phyloP scores from a whole-genome alignment of 2,888 invertebrate species.

The Tetropium fuscum region DNA sequence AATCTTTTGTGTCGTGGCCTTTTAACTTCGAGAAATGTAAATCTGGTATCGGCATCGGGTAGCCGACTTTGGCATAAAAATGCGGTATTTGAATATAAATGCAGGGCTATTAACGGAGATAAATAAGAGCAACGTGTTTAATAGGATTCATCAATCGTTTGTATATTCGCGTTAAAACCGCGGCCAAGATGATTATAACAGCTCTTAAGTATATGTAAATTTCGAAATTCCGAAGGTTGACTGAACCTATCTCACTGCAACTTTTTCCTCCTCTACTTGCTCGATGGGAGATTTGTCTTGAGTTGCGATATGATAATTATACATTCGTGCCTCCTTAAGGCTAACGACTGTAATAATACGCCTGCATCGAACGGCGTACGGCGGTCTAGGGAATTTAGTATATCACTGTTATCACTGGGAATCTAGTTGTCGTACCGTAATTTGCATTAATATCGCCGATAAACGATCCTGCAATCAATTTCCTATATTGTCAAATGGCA shows the following conservation, averaged over 20 bases:
- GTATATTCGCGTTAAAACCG: constrained; percentile 25
- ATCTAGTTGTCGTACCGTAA: constrained; percentile 37
- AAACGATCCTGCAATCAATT: constrained; percentile 34
- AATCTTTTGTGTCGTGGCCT: no score
- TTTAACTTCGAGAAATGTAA: no score
- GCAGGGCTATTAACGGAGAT: constrained; percentile 27
- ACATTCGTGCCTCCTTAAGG: constrained; percentile 46
- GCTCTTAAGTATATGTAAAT: constrained; percentile 32
- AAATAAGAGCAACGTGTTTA: constrained; percentile 24
- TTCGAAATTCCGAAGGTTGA: constrained; percentile 25
- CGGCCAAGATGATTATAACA: constrained; percentile 23
- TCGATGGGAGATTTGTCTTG: constrained; percentile 24
- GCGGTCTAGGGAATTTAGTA: constrained; percentile 29
- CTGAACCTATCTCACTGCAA: constrained; percentile 8
- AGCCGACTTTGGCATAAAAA: constrained; percentile 34
- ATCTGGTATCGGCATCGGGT: no score
- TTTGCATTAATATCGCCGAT: constrained; percentile 39
- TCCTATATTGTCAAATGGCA: constrained; percentile 39
- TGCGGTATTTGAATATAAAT: constrained; percentile 33
- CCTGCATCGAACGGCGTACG: constrained; percentile 30
- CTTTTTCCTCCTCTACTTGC: constrained; percentile 5
- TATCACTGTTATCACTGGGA: constrained; percentile 36
- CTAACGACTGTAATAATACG: constrained; percentile 47
- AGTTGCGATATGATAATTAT: constrained; percentile 37
- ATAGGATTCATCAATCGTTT: constrained; percentile 25